A percentile compares a stretch with the other conserved stretches of the same genome.
These are phyloP conservation scores for Euura saliciscinereae DNA, from an alignment of 1,140 invertebrate species.

Conservation along the genomic window DNA sequence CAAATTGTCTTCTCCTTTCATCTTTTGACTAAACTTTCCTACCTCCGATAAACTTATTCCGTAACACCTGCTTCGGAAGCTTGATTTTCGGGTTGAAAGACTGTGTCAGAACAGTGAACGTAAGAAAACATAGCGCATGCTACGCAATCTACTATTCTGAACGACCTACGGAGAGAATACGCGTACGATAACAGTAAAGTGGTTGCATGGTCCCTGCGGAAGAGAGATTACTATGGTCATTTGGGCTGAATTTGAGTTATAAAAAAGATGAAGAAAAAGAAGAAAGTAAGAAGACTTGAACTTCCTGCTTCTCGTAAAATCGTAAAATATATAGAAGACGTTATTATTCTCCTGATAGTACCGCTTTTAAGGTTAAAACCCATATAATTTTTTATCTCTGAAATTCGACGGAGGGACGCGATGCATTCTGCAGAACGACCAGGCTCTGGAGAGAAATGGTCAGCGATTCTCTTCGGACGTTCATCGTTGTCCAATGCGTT, in stretches of 20 bases:
- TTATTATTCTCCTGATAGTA: neutral
- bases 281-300: neutral
- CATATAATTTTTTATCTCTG: slow-evolving; percentile 1
- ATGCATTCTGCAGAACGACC: neutral
- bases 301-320: neutral
- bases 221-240: neutral
- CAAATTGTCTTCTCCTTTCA: neutral
- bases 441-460: neutral
- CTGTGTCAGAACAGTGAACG: too few species aligned
- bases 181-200: too few species aligned
- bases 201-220: neutral
- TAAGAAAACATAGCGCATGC: too few species aligned
- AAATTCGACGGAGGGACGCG: neutral
- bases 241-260: neutral
- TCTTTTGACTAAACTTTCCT: too few species aligned
- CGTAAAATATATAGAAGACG: neutral
- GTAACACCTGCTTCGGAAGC: too few species aligned
- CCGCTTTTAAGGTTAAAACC: neutral
- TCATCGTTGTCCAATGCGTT: neutral
- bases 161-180: too few species aligned
- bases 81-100: too few species aligned
- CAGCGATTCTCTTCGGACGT: neutral
- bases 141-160: too few species aligned
- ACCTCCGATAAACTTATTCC: too few species aligned
- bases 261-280: neutral